Evolutionary conservation across 2,888 invertebrate species (phyloP).

Genomic region (Ormia ochracea): DNA sequence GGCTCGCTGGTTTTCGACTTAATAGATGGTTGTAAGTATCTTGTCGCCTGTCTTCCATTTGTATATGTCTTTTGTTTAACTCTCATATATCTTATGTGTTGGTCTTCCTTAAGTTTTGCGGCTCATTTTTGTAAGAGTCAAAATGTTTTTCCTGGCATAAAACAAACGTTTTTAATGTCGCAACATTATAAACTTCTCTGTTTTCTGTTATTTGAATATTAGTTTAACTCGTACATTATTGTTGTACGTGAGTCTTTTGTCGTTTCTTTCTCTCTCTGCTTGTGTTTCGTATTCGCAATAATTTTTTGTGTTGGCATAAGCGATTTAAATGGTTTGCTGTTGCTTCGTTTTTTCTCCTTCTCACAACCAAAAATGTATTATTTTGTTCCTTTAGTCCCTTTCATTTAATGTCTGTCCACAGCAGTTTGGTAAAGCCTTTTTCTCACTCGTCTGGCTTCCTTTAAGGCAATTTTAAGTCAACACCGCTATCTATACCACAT

Average conservation of each 20-base stretch:
- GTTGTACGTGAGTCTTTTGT: no score
- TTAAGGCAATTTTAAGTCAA: conserved; percentile 58
- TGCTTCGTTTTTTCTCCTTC: background rate
- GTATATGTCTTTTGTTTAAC: conserved; percentile 19
- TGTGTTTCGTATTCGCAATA: conserved; percentile 63
- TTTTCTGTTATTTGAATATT: background rate
- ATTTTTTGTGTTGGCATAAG: conserved; percentile 42
- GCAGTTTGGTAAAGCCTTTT: conserved; percentile 36
- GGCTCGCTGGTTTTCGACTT: background rate
- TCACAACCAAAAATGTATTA: background rate
- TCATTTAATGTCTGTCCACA: conserved; percentile 3
- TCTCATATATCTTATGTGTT: background rate
- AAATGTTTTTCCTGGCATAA: conserved; percentile 33
- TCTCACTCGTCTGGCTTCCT: conserved; percentile 29
- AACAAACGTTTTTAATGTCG: conserved; percentile 63
- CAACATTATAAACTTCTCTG: conserved; percentile 53
- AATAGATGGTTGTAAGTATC: conserved; percentile 42
- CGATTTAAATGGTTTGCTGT: background rate
- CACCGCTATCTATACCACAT: conserved; percentile 26
- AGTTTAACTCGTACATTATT: conserved; percentile 25
- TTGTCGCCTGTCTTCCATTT: conserved; percentile 48
- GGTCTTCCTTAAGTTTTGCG: conserved; percentile 47
- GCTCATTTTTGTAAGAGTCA: conserved; percentile 34
- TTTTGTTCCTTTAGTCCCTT: background rate
- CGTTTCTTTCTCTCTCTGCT: no score